Percentiles rank a stretch among this genome's conserved stretches.
phyloP scores from a whole-genome alignment of 2,113 vertebrate species.

The Todiramphus saurophagus region DNA sequence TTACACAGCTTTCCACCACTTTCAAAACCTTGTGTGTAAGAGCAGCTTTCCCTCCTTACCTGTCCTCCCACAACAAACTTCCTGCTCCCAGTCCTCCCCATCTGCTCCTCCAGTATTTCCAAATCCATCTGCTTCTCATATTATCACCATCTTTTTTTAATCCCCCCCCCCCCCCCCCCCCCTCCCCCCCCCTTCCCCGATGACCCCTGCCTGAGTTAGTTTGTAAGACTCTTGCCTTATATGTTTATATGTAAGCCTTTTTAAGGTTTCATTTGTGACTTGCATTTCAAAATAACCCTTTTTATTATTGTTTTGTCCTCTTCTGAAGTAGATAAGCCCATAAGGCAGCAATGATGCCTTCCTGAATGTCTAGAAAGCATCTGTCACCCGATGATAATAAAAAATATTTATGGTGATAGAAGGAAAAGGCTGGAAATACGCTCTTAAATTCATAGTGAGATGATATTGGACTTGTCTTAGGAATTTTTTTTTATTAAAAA shows the following conservation, averaged over 20 bases:
- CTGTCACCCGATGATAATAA: neutral
- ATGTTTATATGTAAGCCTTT: neutral
- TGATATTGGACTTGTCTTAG: neutral
- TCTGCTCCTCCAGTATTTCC: slow-evolving; percentile 14
- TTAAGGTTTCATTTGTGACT: neutral
- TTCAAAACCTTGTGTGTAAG: neutral
- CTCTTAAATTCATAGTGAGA: neutral
- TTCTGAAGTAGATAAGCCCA: neutral
- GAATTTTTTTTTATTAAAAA: neutral
- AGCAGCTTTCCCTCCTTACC: slow-evolving; percentile 2
- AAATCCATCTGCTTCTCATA: slow-evolving; percentile 26
- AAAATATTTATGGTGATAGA: neutral
- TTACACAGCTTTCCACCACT: neutral
- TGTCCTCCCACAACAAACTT: slow-evolving; percentile 2
- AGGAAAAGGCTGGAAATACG: neutral
- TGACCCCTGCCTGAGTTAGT: neutral
- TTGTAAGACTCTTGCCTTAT: neutral
- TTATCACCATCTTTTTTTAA: neutral
- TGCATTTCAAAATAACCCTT: neutral
- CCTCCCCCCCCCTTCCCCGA: too few relatives aligned
- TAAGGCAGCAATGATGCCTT: neutral
- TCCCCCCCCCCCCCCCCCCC: too few relatives aligned
- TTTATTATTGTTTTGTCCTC: neutral
- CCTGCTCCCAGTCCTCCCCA: neutral
- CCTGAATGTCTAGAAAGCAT: neutral